These are phyloP conservation scores for Sebastes minor DNA, from an alignment of 2,797 vertebrate species.

Conservation along the genomic window DNA sequence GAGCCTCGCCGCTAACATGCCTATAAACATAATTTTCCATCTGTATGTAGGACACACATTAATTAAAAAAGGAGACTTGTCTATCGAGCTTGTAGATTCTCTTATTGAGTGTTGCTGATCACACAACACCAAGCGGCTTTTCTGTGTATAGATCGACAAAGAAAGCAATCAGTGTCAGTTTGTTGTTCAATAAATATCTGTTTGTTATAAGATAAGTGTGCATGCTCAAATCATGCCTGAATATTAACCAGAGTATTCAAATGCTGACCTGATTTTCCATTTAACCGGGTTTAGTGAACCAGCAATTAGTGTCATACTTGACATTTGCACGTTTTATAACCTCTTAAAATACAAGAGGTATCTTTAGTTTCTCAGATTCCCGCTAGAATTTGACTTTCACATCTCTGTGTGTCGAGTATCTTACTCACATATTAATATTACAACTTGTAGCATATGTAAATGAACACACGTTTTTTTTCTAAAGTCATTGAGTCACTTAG, in stretches of 20 bases:
- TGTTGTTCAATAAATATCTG: not conserved
- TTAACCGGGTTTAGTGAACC: not conserved
- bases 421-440: conserved; percentile 5
- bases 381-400: not conserved
- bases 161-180: not conserved
- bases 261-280: conserved; percentile 13
- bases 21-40: not conserved
- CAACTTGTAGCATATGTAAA: not conserved
- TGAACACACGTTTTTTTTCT: not conserved
- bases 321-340: not conserved
- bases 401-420: not conserved
- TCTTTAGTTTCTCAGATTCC: not conserved
- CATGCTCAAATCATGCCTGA: not conserved
- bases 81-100: not conserved
- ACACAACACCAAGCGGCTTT: not conserved
- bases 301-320: not conserved
- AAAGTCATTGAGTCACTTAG: not conserved
- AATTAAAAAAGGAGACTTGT: not conserved
- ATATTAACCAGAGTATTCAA: not conserved
- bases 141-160: not conserved
- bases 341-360: not conserved
- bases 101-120: not conserved
- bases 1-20: not conserved
- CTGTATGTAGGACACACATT: not conserved
- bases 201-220: not conserved